Conservation (phyloP, 2,888 invertebrate species). For the Ellobium chinense region DNA sequence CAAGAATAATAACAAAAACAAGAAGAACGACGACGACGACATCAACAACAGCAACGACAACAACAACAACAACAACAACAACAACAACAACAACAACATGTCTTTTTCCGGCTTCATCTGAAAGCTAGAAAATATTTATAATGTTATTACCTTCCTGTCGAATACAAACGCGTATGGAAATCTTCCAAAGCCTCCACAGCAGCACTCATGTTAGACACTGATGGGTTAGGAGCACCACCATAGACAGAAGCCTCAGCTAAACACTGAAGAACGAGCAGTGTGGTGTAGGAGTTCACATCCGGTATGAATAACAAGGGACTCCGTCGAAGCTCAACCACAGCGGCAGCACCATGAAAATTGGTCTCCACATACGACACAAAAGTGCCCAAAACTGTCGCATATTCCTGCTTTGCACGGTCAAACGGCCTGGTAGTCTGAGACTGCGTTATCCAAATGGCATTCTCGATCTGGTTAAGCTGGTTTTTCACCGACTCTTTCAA, state of each 20-base stretch:
- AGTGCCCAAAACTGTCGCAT: slow-evolving; percentile 6
- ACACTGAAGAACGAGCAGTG: slow-evolving; percentile 24
- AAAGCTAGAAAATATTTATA: background rate
- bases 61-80: background rate
- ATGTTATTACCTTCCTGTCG: slow-evolving; percentile 21
- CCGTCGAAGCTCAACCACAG: background rate
- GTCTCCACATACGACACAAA: slow-evolving; percentile 20
- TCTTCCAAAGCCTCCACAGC: slow-evolving; percentile 20
- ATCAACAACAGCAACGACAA: background rate
- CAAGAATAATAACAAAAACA: background rate
- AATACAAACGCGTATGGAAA: background rate
- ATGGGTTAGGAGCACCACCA: background rate
- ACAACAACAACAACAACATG: background rate
- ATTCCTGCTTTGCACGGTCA: background rate
- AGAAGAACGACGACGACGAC: background rate
- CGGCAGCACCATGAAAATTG: slow-evolving; percentile 22
- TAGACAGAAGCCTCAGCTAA: slow-evolving; percentile 23
- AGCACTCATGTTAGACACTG: background rate
- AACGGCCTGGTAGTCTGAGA: slow-evolving; percentile 7
- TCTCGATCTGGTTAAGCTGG: background rate
- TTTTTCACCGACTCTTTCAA: slow-evolving; percentile 16
- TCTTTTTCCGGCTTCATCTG: background rate
- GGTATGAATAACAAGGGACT: background rate
- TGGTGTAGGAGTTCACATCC: slow-evolving; percentile 26
- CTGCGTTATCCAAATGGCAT: slow-evolving; percentile 18